Evolutionary conservation across 2,888 invertebrate species (phyloP).

Genomic region (Exephanes ischioxanthus): DNA sequence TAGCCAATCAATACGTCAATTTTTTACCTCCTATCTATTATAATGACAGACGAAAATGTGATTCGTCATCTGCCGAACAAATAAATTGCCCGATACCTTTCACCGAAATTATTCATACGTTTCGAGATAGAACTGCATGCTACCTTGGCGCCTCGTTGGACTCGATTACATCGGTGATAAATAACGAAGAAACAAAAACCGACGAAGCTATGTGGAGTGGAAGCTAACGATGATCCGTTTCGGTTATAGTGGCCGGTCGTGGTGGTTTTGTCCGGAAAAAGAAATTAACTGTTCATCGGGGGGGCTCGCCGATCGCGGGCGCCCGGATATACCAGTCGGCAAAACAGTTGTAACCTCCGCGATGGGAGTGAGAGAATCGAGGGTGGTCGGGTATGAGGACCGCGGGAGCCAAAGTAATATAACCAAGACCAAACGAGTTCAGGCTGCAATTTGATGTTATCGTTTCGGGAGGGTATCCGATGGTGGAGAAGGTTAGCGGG

Average conservation of each 20-base stretch:
- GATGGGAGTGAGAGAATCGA: slow-evolving; percentile 23
- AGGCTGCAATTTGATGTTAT: slow-evolving; percentile 64
- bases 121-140: slow-evolving; percentile 34
- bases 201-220: slow-evolving; percentile 40
- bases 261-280: slow-evolving; percentile 61
- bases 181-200: slow-evolving; percentile 51
- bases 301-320: slow-evolving; percentile 13
- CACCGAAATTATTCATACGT: slow-evolving; percentile 39
- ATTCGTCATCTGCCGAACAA: neutral
- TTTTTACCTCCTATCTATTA: neutral
- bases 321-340: slow-evolving; percentile 25
- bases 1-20: neutral
- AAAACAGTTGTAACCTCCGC: slow-evolving; percentile 64
- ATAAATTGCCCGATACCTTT: slow-evolving; percentile 35
- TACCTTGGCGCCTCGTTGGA: slow-evolving; percentile 43
- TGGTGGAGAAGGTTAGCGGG: slow-evolving; percentile 25
- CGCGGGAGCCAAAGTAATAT: slow-evolving; percentile 57
- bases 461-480: slow-evolving; percentile 43
- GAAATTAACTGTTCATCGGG: slow-evolving; percentile 62
- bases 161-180: slow-evolving; percentile 56
- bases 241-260: slow-evolving; percentile 43
- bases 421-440: slow-evolving; percentile 60
- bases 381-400: slow-evolving; percentile 22
- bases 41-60: neutral
- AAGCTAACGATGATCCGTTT: slow-evolving; percentile 48